Base-by-base conservation (phyloP, 1,140 invertebrate genomes). In the Periplaneta americana region DNA sequence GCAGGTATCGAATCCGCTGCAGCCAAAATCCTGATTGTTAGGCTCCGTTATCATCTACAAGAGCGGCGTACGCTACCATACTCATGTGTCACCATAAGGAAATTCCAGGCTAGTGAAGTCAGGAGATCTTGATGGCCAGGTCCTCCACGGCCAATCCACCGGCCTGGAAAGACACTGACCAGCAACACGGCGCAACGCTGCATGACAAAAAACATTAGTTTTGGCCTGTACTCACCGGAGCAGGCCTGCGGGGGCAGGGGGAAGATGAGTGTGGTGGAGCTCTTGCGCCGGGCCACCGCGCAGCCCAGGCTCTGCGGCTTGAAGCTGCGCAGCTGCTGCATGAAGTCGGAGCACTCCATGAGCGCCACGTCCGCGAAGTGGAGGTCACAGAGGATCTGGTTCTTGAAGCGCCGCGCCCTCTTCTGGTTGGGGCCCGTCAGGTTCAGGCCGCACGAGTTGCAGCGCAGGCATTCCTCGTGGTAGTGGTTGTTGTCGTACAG, bases 311-410 rank as follows among this genome's bases (percentile, higher is more conserved):
- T 97, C 91, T 98, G 96, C 83, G 96, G 95, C 90, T 98, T 98
- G 91, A 98, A 98, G 90, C 95, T 95, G 85, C 96, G 93, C 86
- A 98, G 92, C 90, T 98, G 96, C 89, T 97, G 96, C 95, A 98
- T 97, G 90, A 98, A 98, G 91, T 98, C 96, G 81, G 95, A 96
- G 90, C 95, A 96, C 93, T 97, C 96, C 95, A 97, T 97, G 85
- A 98, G 95, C 87, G 96, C 95, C 83, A 98, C 96, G 94, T 98
- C 96, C 85, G 95, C 95, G 87, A 96, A 97, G 90, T 97, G 96
- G 85, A 97, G 90, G 88, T 96, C 95, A 91, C 96, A 97, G 86
- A 96, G 93, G 87, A 97, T 96, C 87, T 96, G 94, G 88, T 96
- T 96, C 86, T 93, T 93, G 90, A 94, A 94, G 83, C 93, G 91